These are phyloP conservation scores for Clarias pachynema DNA, from an alignment of 2,797 vertebrate genomes.

Conservation along the genomic window DNA sequence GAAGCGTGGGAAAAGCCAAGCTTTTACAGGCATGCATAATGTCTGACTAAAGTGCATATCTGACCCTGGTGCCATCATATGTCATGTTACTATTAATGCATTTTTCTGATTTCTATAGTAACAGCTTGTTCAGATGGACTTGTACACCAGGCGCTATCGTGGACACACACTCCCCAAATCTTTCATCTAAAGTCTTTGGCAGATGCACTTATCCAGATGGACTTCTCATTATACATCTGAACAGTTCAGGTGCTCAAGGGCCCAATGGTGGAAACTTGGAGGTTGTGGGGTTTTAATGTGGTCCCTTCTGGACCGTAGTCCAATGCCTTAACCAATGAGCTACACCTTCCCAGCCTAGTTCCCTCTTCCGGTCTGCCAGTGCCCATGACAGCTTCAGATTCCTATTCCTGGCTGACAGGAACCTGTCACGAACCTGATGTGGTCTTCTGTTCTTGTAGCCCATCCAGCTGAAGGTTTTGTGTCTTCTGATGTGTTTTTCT, in stretches of 20 bases:
- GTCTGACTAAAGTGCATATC: not conserved
- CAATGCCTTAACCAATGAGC: too few relatives aligned
- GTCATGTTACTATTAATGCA: not conserved
- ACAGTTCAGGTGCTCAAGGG: too few relatives aligned
- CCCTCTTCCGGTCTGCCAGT: not conserved
- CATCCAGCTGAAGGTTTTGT: not conserved
- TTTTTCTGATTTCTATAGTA: conserved; percentile 1
- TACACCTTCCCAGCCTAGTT: not conserved
- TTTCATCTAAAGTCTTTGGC: too few relatives aligned
- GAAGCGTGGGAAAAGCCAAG: not conserved
- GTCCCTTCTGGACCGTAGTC: too few relatives aligned
- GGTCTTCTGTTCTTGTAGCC: not conserved
- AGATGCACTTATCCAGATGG: too few relatives aligned
- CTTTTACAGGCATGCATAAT: not conserved
- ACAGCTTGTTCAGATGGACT: not conserved
- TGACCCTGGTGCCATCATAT: not conserved
- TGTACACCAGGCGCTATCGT: not conserved
- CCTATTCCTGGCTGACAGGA: not conserved
- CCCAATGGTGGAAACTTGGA: too few relatives aligned
- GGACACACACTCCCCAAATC: too few relatives aligned
- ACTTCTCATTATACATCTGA: too few relatives aligned
- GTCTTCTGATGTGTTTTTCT: not conserved
- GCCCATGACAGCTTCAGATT: not conserved
- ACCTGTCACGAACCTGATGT: not conserved
- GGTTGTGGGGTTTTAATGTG: too few relatives aligned